These are phyloP conservation scores for Alethe castanea DNA, from an alignment of 2,113 vertebrate species.

Conservation along the genomic window DNA sequence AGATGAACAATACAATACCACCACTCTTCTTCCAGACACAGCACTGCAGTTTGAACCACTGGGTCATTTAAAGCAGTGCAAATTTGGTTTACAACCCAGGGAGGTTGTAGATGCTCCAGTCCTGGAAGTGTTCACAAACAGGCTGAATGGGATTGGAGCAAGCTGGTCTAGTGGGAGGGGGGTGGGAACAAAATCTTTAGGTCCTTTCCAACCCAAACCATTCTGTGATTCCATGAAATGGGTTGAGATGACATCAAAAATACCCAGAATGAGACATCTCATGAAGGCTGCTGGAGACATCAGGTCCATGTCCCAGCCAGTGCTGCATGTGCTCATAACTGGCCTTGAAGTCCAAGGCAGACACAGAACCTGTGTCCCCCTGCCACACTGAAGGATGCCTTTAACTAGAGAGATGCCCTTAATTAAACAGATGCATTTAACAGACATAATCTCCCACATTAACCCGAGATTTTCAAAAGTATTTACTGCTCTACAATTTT, in stretches of 20 bases:
- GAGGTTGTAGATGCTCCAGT: accelerated
- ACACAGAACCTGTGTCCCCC: accelerated
- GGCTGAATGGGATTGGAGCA: not conserved
- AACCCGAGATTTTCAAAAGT: not conserved
- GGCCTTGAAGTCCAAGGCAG: not conserved
- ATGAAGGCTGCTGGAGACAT: not conserved
- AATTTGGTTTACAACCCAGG: not conserved
- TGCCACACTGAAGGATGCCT: accelerated
- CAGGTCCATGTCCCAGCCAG: not conserved
- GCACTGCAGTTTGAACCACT: not conserved
- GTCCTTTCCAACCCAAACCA: not conserved
- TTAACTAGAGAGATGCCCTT: not conserved
- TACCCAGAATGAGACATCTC: not conserved
- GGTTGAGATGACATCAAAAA: not conserved
- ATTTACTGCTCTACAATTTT: not conserved
- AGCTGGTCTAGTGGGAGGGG: not conserved
- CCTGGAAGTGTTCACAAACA: not conserved
- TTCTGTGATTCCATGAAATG: not conserved
- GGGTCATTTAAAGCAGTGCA: not conserved
- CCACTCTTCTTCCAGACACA: not conserved
- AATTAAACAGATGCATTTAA: not conserved
- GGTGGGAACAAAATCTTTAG: accelerated
- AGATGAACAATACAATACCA: not conserved
- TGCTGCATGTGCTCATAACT: accelerated
- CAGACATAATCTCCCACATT: not conserved